Base-by-base conservation (phyloP, 1,140 invertebrate species). In the Lysiphlebus fabarum region DNA sequence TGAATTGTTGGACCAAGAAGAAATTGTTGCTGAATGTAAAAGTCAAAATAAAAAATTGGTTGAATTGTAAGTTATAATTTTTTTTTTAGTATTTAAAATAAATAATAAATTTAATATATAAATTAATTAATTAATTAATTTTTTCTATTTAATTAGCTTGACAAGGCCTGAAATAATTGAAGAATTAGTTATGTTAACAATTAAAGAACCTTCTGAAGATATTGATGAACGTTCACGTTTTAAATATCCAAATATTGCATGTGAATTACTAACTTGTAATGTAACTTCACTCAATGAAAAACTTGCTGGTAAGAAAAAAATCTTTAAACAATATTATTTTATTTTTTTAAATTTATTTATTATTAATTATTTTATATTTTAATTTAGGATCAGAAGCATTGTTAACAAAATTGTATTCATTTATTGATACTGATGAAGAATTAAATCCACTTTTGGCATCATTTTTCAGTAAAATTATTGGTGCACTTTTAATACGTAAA, bases 21-120 rank as follows among this genome's bases (percentile, higher is more conserved):
- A 96, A 78, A 91, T 98, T 71, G 83, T 98, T 61, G 92, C 95
- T 77, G 94, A 98, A 85, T 96, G 94, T 77, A 95, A 93, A 83
- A 87, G 86, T 62, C 91, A 92, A 74, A 96, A 96, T 77, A 92
- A 90, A 77, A 91, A 90, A 69, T 81, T 98, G 58, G 85, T 96
- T 63, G 92, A 93, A 70, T 96, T 91, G 94, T 96, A 86, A 91
- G 91, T 88, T 17, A 6, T 1, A 45, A 51, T 51, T 37, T 5
- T 26, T 48, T 51, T 38, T n/a, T 6, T 9, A 40, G 38, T 40
- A 37, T 7, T 47, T 34, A 45, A 38, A 44, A 14, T 11, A 58
- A 8, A 40, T 49, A 26, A 56, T 26, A 45, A 6, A 49, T 12
- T 45, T 14, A 6, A 6, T 4, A 56, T 11, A 6, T 4, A 7